Percentiles rank a stretch among this genome's conserved stretches.
Evolutionary conservation across 2,888 invertebrate species (phyloP).

Genomic region (Spilosoma lubricipeda): DNA sequence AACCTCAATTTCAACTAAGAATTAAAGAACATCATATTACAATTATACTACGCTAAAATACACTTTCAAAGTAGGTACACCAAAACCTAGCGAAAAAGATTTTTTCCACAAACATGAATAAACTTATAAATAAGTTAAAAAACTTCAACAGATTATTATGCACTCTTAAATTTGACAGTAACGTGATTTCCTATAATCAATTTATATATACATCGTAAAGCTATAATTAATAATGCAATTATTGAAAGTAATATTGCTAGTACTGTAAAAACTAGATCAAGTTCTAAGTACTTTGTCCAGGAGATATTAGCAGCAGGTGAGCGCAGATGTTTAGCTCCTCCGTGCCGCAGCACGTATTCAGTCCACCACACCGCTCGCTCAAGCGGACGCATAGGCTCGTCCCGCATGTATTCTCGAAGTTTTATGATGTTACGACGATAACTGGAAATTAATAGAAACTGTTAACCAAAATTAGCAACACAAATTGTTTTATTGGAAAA

Average conservation of each 20-base stretch:
- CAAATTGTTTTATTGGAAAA: too few species aligned
- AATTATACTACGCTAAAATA: too few species aligned
- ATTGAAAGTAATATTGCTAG: background rate
- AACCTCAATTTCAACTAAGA: too few species aligned
- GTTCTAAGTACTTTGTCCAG: slow-evolving; percentile 56
- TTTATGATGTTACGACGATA: slow-evolving; percentile 21
- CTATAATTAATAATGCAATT: background rate
- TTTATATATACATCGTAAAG: background rate
- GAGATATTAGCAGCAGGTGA: slow-evolving; percentile 63
- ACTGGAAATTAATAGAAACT: slow-evolving; percentile 12
- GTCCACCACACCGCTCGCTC: slow-evolving; percentile 59
- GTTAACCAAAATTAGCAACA: background rate
- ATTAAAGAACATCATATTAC: too few species aligned
- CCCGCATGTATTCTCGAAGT: slow-evolving; percentile 21
- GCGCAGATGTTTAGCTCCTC: slow-evolving; percentile 69
- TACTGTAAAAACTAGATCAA: slow-evolving; percentile 32
- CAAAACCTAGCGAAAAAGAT: too few species aligned
- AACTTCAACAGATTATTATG: background rate
- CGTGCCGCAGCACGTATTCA: slow-evolving; percentile 74
- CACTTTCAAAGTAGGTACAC: too few species aligned
- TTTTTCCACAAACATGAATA: too few species aligned
- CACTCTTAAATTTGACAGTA: background rate
- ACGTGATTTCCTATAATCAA: background rate
- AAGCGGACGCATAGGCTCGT: slow-evolving; percentile 24
- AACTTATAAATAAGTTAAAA: too few species aligned